Evolutionary conservation across 2,888 invertebrate genomes (phyloP), one percentile per base, ranked within the genome.

Genomic region (Proisotoma minuta): DNA sequence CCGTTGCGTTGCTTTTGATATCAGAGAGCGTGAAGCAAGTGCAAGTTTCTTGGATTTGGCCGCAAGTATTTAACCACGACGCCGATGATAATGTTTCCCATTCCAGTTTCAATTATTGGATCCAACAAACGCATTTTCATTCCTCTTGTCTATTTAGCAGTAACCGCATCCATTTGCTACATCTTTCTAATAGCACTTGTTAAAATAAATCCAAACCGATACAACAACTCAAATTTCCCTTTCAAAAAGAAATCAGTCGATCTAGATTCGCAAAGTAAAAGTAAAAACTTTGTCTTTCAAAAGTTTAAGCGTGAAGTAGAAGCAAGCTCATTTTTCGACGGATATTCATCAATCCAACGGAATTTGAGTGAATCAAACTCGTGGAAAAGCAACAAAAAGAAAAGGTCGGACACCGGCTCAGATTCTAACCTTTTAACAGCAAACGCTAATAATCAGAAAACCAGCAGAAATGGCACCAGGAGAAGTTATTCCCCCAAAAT

Each of bases 401-500:
- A 27, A 27, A 28, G 5, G 47, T 8, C 5, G 5, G 47, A 47
- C 10, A n/a, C 47, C 18, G 5, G n/a, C n/a, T n/a, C n/a, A n/a
- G n/a, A n/a, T n/a, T n/a, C n/a, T n/a, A n/a, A n/a, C n/a, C n/a
- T n/a, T n/a, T n/a, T n/a, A n/a, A n/a, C n/a, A n/a, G n/a, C n/a
- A n/a, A n/a, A n/a, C n/a, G n/a, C n/a, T n/a, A n/a, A n/a, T 8
- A 24, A 23, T 20, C 22, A 52, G 24, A 58, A 39, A 40, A 57
- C 26, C 4, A 24, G 48, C 20, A 48, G 50, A 54, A 24, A 65
- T 67, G 63, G 62, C 22, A 49, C 71, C 71, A 8, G 71, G 69
- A 65, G 71, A 71, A 69, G 71, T 71, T 12, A 69, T 68, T 47
- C 73, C 73, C 54, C 73, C 73, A 56, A 73, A 73, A 62, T 73